Evolutionary conservation across 2,888 invertebrate species (phyloP).

Genomic region (Pelosia muscerda): DNA sequence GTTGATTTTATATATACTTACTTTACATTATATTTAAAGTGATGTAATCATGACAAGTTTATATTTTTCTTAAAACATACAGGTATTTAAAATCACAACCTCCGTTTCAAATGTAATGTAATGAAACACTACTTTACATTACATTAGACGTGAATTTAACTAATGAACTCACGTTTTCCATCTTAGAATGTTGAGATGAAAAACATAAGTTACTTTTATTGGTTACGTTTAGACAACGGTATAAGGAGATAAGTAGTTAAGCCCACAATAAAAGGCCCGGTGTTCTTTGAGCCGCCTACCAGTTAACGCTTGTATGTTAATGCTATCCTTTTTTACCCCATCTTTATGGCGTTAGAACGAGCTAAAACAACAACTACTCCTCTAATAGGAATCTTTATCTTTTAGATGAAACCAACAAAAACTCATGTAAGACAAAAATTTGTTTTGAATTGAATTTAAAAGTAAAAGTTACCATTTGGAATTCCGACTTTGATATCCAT

Average conservation of each 20-base stretch:
- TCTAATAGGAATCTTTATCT: constrained; percentile 18
- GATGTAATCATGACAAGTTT: too few species aligned
- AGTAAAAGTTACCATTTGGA: not conserved
- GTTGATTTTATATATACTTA: too few species aligned
- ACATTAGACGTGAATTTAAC: not conserved
- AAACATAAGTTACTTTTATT: constrained; percentile 26
- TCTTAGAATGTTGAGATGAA: constrained; percentile 2
- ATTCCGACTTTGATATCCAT: not conserved
- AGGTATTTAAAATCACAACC: too few species aligned
- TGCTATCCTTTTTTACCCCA: constrained; percentile 41
- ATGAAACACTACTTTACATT: not conserved
- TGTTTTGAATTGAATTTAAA: not conserved
- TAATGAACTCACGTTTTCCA: not conserved
- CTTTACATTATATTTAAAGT: too few species aligned
- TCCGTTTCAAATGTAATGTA: not conserved
- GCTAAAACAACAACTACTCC: constrained; percentile 22
- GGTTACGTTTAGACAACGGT: constrained; percentile 40
- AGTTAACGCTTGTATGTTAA: constrained; percentile 52
- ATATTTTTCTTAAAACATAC: too few species aligned
- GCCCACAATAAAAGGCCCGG: constrained; percentile 42
- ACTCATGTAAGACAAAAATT: constrained; percentile 3
- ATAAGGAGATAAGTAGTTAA: constrained; percentile 41
- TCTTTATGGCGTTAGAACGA: constrained; percentile 27
- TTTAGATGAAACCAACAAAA: constrained; percentile 7
- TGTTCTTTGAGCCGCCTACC: constrained; percentile 46